Percentiles rank a stretch among this genome's conserved stretches.
Evolutionary conservation across 1,140 invertebrate genomes (phyloP).

Genomic region (Drosophila bipectinata): DNA sequence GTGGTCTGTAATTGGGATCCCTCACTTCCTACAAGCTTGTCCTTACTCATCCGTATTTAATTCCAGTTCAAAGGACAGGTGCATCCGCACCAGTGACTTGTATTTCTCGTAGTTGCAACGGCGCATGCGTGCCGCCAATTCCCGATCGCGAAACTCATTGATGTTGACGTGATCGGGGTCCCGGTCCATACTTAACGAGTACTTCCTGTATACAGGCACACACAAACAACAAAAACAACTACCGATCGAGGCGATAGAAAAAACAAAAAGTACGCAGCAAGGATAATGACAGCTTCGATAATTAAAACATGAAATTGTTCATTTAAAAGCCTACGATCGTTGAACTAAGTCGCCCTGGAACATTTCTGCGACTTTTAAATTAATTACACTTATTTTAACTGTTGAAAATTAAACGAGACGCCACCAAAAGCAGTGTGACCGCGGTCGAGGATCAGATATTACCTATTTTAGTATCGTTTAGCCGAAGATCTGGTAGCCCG

Average conservation of each 20-base stretch:
- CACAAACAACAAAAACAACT: slow-evolving; percentile 4
- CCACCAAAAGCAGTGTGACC: slow-evolving; percentile 62
- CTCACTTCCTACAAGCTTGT: slow-evolving; percentile 40
- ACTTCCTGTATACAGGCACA: slow-evolving; percentile 14
- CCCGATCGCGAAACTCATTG: slow-evolving; percentile 64
- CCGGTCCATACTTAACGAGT: slow-evolving; percentile 14
- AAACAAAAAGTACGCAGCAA: slow-evolving; percentile 7
- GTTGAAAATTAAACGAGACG: slow-evolving; percentile 62
- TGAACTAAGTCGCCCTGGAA: slow-evolving; percentile 6
- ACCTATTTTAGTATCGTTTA: not conserved
- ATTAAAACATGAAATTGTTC: not conserved
- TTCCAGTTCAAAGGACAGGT: slow-evolving; percentile 94
- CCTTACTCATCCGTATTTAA: slow-evolving; percentile 92
- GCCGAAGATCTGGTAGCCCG: not conserved
- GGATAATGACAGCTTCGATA: not conserved
- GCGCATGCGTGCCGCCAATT: slow-evolving; percentile 76
- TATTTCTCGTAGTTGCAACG: slow-evolving; percentile 91
- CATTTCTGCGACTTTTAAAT: slow-evolving; percentile 11
- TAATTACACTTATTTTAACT: slow-evolving; percentile 35
- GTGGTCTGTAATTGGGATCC: not conserved
- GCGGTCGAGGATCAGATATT: not conserved
- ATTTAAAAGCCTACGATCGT: not conserved
- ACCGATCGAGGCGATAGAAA: not conserved
- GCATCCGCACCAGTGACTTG: slow-evolving; percentile 94
- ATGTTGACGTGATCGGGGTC: slow-evolving; percentile 70